Percentiles rank a stretch among this genome's conserved stretches.
These are phyloP conservation scores for Maccullochella peelii DNA, from an alignment of 2,113 vertebrate species.

Conservation along the genomic window DNA sequence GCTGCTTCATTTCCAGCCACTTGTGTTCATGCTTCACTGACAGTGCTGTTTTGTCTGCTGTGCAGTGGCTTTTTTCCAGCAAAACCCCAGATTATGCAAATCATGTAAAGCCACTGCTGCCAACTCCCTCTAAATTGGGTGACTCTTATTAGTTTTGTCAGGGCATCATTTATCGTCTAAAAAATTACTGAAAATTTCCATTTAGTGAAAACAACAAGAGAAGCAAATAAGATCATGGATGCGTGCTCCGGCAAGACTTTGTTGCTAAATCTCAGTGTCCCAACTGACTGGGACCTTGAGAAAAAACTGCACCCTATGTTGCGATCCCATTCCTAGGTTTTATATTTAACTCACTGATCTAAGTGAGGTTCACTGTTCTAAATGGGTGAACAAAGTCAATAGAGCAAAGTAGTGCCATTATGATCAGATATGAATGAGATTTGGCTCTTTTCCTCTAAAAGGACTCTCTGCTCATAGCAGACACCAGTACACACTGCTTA, in stretches of 20 bases:
- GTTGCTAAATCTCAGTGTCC: background rate
- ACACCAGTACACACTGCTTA: background rate
- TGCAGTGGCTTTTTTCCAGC: constrained; percentile 42
- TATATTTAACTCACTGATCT: background rate
- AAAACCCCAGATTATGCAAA: constrained; percentile 59
- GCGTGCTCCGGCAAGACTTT: background rate
- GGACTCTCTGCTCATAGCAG: background rate
- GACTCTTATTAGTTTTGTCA: constrained; percentile 61
- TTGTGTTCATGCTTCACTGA: constrained; percentile 30
- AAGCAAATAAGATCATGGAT: constrained; percentile 7
- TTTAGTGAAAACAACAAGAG: constrained; percentile 39
- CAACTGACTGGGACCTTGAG: constrained; percentile 2
- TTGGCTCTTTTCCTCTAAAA: constrained; percentile 16
- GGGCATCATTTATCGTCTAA: constrained; percentile 62
- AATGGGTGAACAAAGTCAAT: background rate
- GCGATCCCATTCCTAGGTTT: background rate
- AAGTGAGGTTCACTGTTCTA: background rate
- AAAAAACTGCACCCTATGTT: background rate
- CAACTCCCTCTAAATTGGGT: constrained; percentile 29
- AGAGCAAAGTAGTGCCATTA: background rate
- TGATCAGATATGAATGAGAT: constrained; percentile 12
- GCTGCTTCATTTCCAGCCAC: constrained; percentile 20
- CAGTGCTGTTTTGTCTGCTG: constrained; percentile 28
- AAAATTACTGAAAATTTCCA: constrained; percentile 45
- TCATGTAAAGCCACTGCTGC: constrained; percentile 44